Evolutionary conservation across 2,888 invertebrate genomes (phyloP).

Genomic region (Eustalomyia histrio): DNA sequence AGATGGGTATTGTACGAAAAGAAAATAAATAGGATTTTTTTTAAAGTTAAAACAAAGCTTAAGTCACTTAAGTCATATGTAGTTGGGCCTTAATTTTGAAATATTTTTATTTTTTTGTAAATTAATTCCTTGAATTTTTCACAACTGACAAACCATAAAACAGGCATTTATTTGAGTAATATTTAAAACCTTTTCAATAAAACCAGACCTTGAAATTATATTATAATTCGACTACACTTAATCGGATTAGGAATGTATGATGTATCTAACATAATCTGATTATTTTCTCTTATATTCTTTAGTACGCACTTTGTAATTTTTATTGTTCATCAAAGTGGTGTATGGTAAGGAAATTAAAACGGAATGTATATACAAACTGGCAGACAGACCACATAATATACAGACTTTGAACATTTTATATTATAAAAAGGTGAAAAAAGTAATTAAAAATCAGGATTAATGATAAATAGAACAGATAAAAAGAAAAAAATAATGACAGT

Average conservation of each 20-base stretch:
- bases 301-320: background rate
- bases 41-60: too few species aligned
- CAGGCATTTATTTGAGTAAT: conserved; percentile 22
- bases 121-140: background rate
- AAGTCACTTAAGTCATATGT: too few species aligned
- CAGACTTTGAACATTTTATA: conserved; percentile 12
- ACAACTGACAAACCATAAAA: conserved; percentile 8
- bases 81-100: background rate
- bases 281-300: conserved; percentile 9
- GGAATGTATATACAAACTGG: too few species aligned
- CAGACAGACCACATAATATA: conserved; percentile 6
- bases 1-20: too few species aligned
- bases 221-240: conserved; percentile 59
- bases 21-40: too few species aligned
- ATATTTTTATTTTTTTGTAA: background rate
- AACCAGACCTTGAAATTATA: conserved; percentile 52
- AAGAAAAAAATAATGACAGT: conserved; percentile 6
- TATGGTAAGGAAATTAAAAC: conserved; percentile 42
- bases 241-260: conserved; percentile 56
- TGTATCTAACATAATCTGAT: conserved; percentile 44
- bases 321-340: conserved; percentile 36
- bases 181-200: conserved; percentile 28
- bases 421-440: conserved; percentile 6
- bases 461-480: conserved; percentile 25
- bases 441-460: conserved; percentile 26